Base-by-base conservation (phyloP, 2,797 vertebrate species). In the Cuniculus paca region DNA sequence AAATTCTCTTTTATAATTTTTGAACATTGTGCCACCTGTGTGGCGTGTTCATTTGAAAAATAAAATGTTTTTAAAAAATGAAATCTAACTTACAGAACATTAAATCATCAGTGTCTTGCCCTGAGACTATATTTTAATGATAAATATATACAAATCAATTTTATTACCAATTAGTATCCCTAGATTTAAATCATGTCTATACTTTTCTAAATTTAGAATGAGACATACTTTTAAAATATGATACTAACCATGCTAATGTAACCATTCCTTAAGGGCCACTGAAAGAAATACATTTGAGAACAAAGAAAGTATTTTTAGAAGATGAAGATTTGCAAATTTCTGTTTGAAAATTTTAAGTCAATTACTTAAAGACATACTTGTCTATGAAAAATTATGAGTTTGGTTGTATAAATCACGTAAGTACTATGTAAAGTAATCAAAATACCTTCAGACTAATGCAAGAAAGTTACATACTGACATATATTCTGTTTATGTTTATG, bases 261-360 rank as follows among this genome's bases (percentile, higher is more conserved):
- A 84, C 4, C 36, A 87, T 90, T 92, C 2, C n/a, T 83, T 83
- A 36, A 24, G 42, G 28, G 20, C 14, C 28, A 93, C 45, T 58
- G 48, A 93, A 83, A 60, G 34, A 78, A 93, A 82, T 26, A 65
- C 7, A 79, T 74, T 74, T 36, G 42, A 88, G 77, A 93, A 91
- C 28, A 91, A 91, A 93, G 9, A 8, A 91, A 90, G 34, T 39
- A 61, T 10, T 45, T 92, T 70, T 85, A 74, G 94, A 95, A 87
- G 60, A 42, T 48, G 12, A 87, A 91, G 65, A 60, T 26, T 91
- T 93, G 19, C 16, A 93, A 91, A 96, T 95, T 96, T 94, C 70
- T 82, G 5, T 94, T 63, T 92, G 93, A 84, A 95, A 96, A 90
- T 74, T 82, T 78, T 86, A 86, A 95, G 50, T 24, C 68, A 83